Base-by-base conservation (phyloP, 1,140 invertebrate genomes). In the Drosophila simulans region DNA sequence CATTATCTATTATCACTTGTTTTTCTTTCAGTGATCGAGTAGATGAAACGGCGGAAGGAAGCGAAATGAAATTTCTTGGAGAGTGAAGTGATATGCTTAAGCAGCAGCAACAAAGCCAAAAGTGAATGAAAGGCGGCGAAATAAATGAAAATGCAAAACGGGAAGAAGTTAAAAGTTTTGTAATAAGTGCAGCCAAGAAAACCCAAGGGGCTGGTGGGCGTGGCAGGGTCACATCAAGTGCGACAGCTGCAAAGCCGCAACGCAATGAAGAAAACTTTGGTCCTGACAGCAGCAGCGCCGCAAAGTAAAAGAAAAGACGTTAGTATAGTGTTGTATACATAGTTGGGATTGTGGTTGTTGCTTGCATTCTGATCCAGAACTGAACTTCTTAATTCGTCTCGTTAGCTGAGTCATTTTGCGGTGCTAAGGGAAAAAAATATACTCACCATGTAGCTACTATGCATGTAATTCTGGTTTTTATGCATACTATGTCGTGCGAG, bases 71-170 rank as follows among this genome's bases (percentile, higher is more conserved):
- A 73, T 74, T 76, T 75, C 54, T 66, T 54, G 49, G 56, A 35
- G 64, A 56, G 56, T 42, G 34, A 76, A 77, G 72, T 77, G 74
- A 77, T 77, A 77, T 77, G 55, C 74, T 76, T 55, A 49, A 53
- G 53, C 72, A 42, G 27, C 62, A 76, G 37, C 46, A 58, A 54
- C 46, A 54, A 49, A 57, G 22, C 27, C 43, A n/a, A 60, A 34
- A 60, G 49, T 66, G 71, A 75, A 54, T 54, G 60, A 77, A 76
- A 58, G 55, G 51, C 68, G 59, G 57, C 68, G 58, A 76, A 76
- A 76, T 76, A 76, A 77, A 76, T 75, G 74, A 77, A 77, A 77
- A 77, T 77, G 74, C 74, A 76, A 76, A 77, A 60, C 54, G 65
- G 63, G 46, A 51, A 40, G 56, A 76, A 77, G 72, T 76, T 68